Evolutionary conservation across 2,888 invertebrate species (phyloP).

Genomic region (Syrista parreyssii): DNA sequence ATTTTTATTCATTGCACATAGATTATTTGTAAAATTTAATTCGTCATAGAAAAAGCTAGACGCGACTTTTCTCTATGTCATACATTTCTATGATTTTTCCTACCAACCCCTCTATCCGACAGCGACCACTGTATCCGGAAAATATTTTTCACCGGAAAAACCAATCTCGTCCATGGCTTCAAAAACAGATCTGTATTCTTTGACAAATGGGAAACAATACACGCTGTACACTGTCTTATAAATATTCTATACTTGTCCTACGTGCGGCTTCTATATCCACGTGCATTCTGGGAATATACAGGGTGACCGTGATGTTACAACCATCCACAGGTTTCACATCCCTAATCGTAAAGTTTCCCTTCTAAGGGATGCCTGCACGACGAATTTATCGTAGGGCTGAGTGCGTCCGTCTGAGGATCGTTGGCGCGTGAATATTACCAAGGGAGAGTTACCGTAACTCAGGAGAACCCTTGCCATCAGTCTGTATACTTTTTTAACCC

Average conservation of each 20-base stretch:
- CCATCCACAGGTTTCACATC: not conserved
- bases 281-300: not conserved
- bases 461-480: constrained; percentile 7
- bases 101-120: constrained; percentile 8
- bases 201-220: not conserved
- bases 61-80: no score
- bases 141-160: not conserved
- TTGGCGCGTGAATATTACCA: constrained; percentile 22
- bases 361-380: not conserved
- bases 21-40: not conserved
- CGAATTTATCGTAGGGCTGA: constrained; percentile 23
- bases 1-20: not conserved
- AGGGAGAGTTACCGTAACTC: constrained; percentile 14
- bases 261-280: not conserved
- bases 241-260: not conserved
- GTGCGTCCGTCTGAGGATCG: constrained; percentile 20
- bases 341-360: not conserved
- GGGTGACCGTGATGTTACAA: not conserved
- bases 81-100: no score
- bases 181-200: not conserved
- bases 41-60: not conserved
- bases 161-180: constrained; percentile 8
- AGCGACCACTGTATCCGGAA: constrained; percentile 15
- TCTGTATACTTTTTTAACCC: not conserved
- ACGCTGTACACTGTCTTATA: not conserved